A percentile compares a stretch with the other conserved stretches of the same genome.
phyloP scores from a whole-genome alignment of 2,797 vertebrate genomes.

The Zalophus californianus region DNA sequence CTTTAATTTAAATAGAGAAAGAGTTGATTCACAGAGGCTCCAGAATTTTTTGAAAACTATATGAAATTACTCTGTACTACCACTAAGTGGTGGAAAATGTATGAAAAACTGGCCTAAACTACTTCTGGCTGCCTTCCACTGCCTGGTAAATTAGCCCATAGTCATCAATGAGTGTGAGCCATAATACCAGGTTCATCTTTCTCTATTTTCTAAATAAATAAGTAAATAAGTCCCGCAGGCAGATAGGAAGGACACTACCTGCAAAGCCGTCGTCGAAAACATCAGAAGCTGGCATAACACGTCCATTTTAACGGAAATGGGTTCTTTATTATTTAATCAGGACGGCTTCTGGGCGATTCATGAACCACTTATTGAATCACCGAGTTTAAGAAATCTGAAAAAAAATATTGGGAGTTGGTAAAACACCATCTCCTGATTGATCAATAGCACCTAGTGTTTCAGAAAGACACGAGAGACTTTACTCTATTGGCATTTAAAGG shows the following conservation, averaged over 20 bases:
- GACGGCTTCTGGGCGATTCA: conserved; percentile 81
- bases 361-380: conserved; percentile 84
- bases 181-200: conserved; percentile 75
- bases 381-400: conserved; percentile 81
- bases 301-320: conserved; percentile 74
- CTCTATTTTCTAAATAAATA: conserved; percentile 71
- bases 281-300: conserved; percentile 81
- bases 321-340: conserved; percentile 82
- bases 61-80: conserved; percentile 69
- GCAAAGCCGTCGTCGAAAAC: conserved; percentile 74
- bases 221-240: conserved; percentile 77
- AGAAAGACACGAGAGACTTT: conserved; percentile 79
- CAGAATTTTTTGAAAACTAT: conserved; percentile 66
- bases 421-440: conserved; percentile 80
- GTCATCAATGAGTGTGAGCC: conserved; percentile 68
- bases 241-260: conserved; percentile 80
- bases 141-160: conserved; percentile 77
- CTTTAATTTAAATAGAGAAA: conserved; percentile 67
- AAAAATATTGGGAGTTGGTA: conserved; percentile 80
- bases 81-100: conserved; percentile 66
- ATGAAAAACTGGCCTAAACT: conserved; percentile 54
- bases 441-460: conserved; percentile 78
- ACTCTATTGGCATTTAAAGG: conserved; percentile 70
- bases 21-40: conserved; percentile 61
- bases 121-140: conserved; percentile 67